Evolutionary conservation across 2,113 vertebrate species (phyloP).

Genomic region (Rhynchomys soricoides): DNA sequence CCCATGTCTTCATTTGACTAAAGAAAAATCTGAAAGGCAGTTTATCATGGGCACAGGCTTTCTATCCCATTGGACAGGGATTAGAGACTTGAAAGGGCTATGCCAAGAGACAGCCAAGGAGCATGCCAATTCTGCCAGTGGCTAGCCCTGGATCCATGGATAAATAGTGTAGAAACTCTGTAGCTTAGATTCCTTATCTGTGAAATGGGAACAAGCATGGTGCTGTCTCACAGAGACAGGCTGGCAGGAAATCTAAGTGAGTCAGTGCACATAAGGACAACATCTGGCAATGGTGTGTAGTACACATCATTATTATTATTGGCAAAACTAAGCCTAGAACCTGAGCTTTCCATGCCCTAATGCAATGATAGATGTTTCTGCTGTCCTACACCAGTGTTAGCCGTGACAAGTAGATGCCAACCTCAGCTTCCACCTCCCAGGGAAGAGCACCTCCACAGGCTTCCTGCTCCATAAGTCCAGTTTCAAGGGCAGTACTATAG

Average conservation of each 20-base stretch:
- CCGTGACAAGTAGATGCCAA: background rate
- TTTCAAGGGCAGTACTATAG: background rate
- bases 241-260: background rate
- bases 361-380: background rate
- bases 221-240: background rate
- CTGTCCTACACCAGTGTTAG: background rate
- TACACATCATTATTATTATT: background rate
- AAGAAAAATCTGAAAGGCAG: background rate
- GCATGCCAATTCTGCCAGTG: background rate
- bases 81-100: background rate
- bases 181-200: background rate
- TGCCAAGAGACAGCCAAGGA: background rate
- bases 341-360: background rate
- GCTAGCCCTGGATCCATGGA: background rate
- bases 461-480: background rate
- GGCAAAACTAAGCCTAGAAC: background rate
- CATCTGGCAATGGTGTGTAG: background rate
- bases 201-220: background rate
- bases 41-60: background rate
- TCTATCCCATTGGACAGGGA: too few relatives aligned
- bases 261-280: background rate
- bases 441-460: background rate
- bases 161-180: background rate
- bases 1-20: background rate
- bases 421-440: background rate